Conservation (phyloP, 2,888 invertebrate genomes). For the Arctia plantaginis region DNA sequence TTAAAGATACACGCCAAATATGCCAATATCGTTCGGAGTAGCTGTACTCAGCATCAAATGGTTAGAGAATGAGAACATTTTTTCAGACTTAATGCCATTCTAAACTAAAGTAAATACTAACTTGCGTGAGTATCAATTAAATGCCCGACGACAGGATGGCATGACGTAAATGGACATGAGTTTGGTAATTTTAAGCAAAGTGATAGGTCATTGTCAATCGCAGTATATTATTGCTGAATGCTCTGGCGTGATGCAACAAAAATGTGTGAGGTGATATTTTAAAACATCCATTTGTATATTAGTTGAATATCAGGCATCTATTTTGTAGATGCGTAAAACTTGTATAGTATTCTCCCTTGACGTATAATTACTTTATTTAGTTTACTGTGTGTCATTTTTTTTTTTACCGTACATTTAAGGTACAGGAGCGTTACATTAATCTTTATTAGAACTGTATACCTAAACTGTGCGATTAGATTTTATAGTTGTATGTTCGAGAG, state of each 20-base stretch:
- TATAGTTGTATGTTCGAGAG: constrained; percentile 79
- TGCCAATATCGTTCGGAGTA: constrained; percentile 39
- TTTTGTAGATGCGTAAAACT: constrained; percentile 63
- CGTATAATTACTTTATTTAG: constrained; percentile 51
- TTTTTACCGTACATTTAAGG: constrained; percentile 59
- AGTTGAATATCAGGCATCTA: constrained; percentile 59
- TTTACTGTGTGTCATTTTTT: constrained; percentile 46
- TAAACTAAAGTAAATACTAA: constrained; percentile 13
- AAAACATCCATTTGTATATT: constrained; percentile 59
- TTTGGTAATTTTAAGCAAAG: constrained; percentile 53
- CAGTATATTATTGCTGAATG: constrained; percentile 51
- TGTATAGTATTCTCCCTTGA: constrained; percentile 60
- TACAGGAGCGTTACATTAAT: constrained; percentile 63
- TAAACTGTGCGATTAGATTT: constrained; percentile 77
- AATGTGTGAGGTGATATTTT: constrained; percentile 75
- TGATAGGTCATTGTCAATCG: constrained; percentile 53
- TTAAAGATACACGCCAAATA: constrained; percentile 50
- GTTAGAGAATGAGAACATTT: constrained; percentile 23
- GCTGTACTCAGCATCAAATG: constrained; percentile 39
- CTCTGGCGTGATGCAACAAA: constrained; percentile 63
- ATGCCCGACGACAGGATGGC: constrained; percentile 31
- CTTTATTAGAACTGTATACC: constrained; percentile 66
- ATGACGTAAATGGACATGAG: constrained; percentile 40
- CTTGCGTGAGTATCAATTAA: constrained; percentile 18
- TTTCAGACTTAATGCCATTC: constrained; percentile 33